Evolutionary conservation across 1,140 invertebrate species (phyloP).

Genomic region (Pectinophora gossypiella): DNA sequence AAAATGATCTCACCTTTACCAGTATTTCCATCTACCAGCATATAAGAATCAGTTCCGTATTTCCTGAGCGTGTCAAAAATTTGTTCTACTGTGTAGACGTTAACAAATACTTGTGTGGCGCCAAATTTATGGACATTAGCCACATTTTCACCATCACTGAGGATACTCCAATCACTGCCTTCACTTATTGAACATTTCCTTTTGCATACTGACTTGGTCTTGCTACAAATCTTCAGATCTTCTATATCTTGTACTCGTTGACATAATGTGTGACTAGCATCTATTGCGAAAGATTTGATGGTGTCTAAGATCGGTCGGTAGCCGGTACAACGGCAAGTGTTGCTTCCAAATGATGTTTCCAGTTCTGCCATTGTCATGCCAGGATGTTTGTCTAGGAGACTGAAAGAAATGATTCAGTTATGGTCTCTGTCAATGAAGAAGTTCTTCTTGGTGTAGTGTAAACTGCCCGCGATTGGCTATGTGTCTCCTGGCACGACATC

Average conservation of each 20-base stretch:
- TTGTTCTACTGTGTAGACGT: slow-evolving; percentile 40
- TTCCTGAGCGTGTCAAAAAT: slow-evolving; percentile 42
- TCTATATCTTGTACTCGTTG: slow-evolving; percentile 78
- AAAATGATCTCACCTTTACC: slow-evolving; percentile 77
- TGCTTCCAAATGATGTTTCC: slow-evolving; percentile 87
- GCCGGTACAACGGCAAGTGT: slow-evolving; percentile 92
- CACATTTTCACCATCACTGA: slow-evolving; percentile 45
- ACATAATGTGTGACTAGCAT: slow-evolving; percentile 72
- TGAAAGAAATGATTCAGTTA: too few relatives aligned
- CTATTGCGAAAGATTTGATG: slow-evolving; percentile 84
- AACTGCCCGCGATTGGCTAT: too few relatives aligned
- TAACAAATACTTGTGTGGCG: slow-evolving; percentile 29
- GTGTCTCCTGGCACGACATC: too few relatives aligned
- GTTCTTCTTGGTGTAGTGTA: too few relatives aligned
- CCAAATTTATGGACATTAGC: slow-evolving; percentile 10
- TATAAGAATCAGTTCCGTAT: slow-evolving; percentile 55
- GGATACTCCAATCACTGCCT: too few relatives aligned
- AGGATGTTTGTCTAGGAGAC: slow-evolving; percentile 53
- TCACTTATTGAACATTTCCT: slow-evolving; percentile 40
- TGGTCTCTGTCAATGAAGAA: too few relatives aligned
- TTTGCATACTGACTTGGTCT: slow-evolving; percentile 27
- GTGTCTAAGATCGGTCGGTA: slow-evolving; percentile 90
- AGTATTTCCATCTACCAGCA: slow-evolving; percentile 77
- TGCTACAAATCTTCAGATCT: slow-evolving; percentile 52
- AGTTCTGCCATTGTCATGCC: slow-evolving; percentile 82